Conservation (phyloP, 2,797 vertebrate genomes). For the Poecilia velifera region DNA sequence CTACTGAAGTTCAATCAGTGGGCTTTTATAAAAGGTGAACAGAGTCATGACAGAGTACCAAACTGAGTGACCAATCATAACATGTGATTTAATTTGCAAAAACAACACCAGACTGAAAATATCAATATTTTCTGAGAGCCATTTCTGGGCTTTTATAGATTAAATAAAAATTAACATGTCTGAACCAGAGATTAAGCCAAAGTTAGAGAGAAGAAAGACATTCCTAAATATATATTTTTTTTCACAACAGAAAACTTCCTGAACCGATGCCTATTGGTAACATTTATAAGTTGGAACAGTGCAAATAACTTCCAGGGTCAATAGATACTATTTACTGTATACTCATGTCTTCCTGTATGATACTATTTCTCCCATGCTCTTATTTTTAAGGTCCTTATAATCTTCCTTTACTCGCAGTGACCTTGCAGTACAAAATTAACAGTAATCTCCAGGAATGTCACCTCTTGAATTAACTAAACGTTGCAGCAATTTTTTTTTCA, state of each 20-base stretch:
- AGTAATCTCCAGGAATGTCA: neutral
- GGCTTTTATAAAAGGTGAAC: neutral
- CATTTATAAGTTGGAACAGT: neutral
- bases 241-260: neutral
- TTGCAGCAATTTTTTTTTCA: neutral
- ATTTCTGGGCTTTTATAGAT: neutral
- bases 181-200: neutral
- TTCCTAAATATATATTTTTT: neutral
- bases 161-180: neutral
- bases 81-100: neutral
- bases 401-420: neutral
- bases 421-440: neutral
- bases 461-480: neutral
- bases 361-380: neutral
- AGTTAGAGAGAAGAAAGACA: neutral
- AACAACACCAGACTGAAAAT: neutral
- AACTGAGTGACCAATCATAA: neutral
- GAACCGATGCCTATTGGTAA: neutral
- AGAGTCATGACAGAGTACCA: neutral
- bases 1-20: neutral
- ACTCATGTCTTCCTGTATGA: neutral
- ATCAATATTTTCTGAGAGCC: neutral
- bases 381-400: neutral
- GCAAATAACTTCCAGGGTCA: neutral
- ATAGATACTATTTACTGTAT: neutral